Percentiles rank a stretch among this genome's conserved stretches.
Conservation (phyloP, 2,113 vertebrate species). For the Podocnemis expansa region DNA sequence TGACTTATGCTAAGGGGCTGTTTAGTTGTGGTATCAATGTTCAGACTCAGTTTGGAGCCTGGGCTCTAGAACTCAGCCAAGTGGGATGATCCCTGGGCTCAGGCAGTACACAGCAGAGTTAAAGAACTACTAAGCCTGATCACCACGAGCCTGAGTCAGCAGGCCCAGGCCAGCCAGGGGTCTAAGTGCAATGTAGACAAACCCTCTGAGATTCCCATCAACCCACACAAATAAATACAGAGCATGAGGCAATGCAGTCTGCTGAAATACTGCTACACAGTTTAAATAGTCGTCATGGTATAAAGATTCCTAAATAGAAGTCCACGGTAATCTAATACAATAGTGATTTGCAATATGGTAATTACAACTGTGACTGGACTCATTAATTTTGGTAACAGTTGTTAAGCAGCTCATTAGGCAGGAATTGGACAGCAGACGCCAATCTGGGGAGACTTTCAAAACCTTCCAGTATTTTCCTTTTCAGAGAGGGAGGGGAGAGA, state of each 20-base stretch:
- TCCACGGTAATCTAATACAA: conserved; percentile 75
- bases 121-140: not conserved
- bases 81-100: not conserved
- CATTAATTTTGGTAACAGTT: conserved; percentile 84
- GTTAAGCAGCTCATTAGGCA: conserved; percentile 84
- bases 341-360: conserved; percentile 79
- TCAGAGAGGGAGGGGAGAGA: not conserved
- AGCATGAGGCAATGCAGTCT: conserved; percentile 60
- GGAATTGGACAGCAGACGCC: conserved; percentile 78
- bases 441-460: conserved; percentile 75
- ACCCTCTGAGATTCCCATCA: not conserved
- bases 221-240: conserved; percentile 44
- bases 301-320: conserved; percentile 72
- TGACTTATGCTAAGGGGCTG: not conserved
- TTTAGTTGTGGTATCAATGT: not conserved
- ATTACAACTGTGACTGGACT: conserved; percentile 81
- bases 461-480: conserved; percentile 70
- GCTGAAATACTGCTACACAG: conserved; percentile 56
- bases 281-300: conserved; percentile 64
- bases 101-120: not conserved
- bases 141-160: not conserved
- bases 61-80: not conserved
- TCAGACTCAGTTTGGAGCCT: no score
- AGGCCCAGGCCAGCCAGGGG: not conserved
- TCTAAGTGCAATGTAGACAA: not conserved